Evolutionary conservation across 2,888 invertebrate genomes (phyloP), one percentile per base, ranked within the genome.

Genomic region (Athalia rosae): DNA sequence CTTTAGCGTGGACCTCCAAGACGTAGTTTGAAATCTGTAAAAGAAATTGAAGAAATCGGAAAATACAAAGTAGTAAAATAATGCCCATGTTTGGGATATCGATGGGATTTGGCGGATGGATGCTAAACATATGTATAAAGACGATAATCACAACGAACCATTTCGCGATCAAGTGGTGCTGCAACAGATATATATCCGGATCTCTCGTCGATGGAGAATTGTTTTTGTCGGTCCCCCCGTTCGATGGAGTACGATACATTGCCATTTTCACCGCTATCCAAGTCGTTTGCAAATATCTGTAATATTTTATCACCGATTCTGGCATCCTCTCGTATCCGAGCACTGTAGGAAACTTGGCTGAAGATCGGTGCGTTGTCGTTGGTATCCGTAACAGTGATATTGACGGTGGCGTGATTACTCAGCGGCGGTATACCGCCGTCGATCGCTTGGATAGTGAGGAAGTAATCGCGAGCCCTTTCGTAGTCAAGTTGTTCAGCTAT

Each of bases 341-440:
- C 94, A 66, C 93, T 93, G 90, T 97, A 98, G 3, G 95, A 92
- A 74, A 93, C 91, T 89, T 96, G 96, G 66, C 93, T 92, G 90
- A 98, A 98, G 76, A 93, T 92, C 0, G 98, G 98, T 6, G 94
- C 93, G 89, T 98, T 98, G 89, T 98, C 98, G 88, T 98, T 98
- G 85, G 94, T 94, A 90, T 98, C 98, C 11, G 93, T 91, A 15
- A 98, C 93, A 6, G 96, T 95, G 81, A 98, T 94, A 89, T 97
- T 97, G 77, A 98, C 93, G 15, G 95, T 94, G 4, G 97, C 96
- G 81, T 96, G 94, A 89, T 96, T 97, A 88, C 95, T 96, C 61
- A 98, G 92, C 11, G 98, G 97, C 3, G 97, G 97, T 13, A 93
- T 92, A 6, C 98, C 98, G 0, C 96, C 95, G 90, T 98, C 98